These are phyloP conservation scores for Platycheirus rosarum DNA, from an alignment of 2,888 invertebrate genomes.

Conservation along the genomic window DNA sequence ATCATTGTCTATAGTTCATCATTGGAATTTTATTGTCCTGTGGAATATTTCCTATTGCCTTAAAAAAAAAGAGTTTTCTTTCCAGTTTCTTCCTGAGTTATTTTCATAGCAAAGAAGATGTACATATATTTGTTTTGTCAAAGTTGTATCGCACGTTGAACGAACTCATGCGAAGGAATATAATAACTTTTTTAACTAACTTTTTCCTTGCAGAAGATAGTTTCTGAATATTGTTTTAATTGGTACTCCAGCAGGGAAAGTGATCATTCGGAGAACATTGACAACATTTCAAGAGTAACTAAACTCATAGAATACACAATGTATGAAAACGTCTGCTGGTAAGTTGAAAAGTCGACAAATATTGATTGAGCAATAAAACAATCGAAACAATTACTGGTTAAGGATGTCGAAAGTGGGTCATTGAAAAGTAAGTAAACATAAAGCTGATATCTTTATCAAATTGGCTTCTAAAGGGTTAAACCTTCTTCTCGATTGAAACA, in stretches of 20 bases:
- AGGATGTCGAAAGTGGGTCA: background rate
- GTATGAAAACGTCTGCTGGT: conserved; percentile 5
- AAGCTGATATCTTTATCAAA: too few species aligned
- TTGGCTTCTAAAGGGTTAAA: too few species aligned
- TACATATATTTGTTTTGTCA: background rate
- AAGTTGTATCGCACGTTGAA: background rate
- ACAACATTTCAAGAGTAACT: conserved; percentile 52
- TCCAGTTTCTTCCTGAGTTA: too few species aligned
- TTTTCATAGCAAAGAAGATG: background rate
- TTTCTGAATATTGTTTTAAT: conserved; percentile 63
- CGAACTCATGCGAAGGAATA: background rate
- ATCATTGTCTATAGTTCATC: too few species aligned
- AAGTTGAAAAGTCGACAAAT: conserved; percentile 37
- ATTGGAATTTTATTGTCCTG: too few species aligned
- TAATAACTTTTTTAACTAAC: conserved; percentile 38
- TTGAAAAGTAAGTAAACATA: background rate
- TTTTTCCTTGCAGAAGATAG: conserved; percentile 49
- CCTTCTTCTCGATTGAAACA: too few species aligned
- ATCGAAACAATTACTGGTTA: background rate
- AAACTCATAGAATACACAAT: conserved; percentile 9
- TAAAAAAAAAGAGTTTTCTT: too few species aligned
- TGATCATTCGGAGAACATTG: conserved; percentile 34
- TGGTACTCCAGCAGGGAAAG: conserved; percentile 42
- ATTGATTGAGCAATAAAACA: conserved; percentile 30
- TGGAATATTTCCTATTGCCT: too few species aligned